Evolutionary conservation across 2,888 invertebrate species (phyloP), one percentile per base, ranked within the genome.

Genomic region (Rhingia rostrata): DNA sequence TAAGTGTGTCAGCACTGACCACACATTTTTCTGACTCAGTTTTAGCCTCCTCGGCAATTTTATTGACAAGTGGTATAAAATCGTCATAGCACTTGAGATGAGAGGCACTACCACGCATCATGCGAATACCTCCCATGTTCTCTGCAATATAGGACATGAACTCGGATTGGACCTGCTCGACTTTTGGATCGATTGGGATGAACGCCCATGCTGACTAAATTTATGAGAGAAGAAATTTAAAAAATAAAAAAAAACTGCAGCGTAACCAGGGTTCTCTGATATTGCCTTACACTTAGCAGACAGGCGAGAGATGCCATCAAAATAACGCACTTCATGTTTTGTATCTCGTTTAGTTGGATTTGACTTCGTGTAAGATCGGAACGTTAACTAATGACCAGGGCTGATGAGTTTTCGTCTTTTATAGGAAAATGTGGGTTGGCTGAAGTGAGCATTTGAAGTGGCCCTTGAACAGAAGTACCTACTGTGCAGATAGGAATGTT

Each of bases 41-140:
- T 51, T 77, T 86, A 6, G 87, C 87, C 4, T 63, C 56, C 4
- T 73, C 53, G 4, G 87, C 51, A 9, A 75, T 10, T 0, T 9
- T 43, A 22, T 75, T 66, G 14, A 87, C 86, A 0, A 58, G 10
- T 3, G 87, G 87, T 9, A 86, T 64, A 54, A 87, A 87, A 41
- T 74, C 69, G 30, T 86, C 79, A 49, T 87, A 88, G 32, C 88
- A 88, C 1, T 6, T 37, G 0, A 64, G 3, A n/a, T 69, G 63
- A 14, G 74, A 64, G 6, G 70, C 4, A 9, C 85, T 80, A 33
- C 87, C 85, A 9, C 87, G 77, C 70, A 61, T 66, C 81, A 79
- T 75, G 4, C 56, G 80, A 6, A 86, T 5, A 3, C 9, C n/a
- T 3, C 61, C 64, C 54, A 84, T 75, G 51, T 83, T 72, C 4